These are phyloP conservation scores for Bergia sp. DNA, from an alignment of 92 coral and sea anemone species.

Conservation along the genomic window DNA sequence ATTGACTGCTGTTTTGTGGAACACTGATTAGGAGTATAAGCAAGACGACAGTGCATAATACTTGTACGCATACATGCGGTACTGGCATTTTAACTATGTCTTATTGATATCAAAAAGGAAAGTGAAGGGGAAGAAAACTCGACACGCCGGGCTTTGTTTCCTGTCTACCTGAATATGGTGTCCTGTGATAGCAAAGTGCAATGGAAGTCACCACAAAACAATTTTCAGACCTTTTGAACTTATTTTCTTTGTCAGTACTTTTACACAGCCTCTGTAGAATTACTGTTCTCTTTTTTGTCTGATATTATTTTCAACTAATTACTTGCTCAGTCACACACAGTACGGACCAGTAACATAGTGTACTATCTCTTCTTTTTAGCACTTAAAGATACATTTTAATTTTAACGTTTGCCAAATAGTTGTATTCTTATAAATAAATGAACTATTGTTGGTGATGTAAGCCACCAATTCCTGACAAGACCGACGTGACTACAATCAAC, in stretches of 20 bases:
- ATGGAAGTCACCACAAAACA: not conserved
- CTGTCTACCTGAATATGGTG: constrained; percentile 33
- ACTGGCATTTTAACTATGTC: constrained; percentile 29
- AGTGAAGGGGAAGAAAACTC: constrained; percentile 10
- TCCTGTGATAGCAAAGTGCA: constrained; percentile 31
- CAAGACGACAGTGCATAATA: not conserved
- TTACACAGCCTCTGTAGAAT: not conserved
- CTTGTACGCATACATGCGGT: no score
- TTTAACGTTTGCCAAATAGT: not conserved
- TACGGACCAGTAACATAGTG: not conserved
- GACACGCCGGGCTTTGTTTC: constrained; percentile 28
- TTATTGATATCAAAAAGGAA: constrained; percentile 31
- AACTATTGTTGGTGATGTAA: not conserved
- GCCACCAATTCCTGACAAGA: not conserved
- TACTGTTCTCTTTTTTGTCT: not conserved
- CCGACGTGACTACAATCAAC: not conserved
- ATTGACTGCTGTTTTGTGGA: not conserved
- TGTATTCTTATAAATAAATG: not conserved
- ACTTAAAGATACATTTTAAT: not conserved
- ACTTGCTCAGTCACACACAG: not conserved
- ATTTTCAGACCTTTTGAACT: constrained; percentile 33
- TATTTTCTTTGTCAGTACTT: not conserved
- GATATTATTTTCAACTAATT: not conserved
- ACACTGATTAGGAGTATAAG: not conserved
- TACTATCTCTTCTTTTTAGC: not conserved